These are phyloP conservation scores for Yponomeuta malinellus DNA, from an alignment of 2,888 invertebrate species.

Conservation along the genomic window DNA sequence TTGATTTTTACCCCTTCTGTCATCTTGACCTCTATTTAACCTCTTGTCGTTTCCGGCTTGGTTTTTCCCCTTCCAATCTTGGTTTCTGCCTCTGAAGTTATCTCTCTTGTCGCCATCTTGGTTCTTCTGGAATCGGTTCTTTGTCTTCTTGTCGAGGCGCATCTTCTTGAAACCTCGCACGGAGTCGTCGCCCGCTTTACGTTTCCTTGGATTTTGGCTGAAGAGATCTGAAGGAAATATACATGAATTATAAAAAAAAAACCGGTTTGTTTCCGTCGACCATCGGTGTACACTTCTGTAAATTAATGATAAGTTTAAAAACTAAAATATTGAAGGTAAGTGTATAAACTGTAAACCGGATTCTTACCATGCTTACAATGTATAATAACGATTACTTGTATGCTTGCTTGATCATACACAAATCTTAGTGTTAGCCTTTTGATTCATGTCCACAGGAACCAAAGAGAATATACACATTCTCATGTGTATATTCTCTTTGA, in stretches of 20 bases:
- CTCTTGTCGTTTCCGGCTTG: constrained; percentile 9
- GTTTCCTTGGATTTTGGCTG: constrained; percentile 46
- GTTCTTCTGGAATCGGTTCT: constrained; percentile 43
- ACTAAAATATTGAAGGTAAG: no score
- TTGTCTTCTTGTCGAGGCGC: constrained; percentile 57
- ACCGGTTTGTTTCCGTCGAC: no score
- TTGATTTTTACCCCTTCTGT: constrained; percentile 2
- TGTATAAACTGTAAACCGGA: no score
- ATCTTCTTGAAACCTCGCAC: constrained; percentile 64
- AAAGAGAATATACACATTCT: no score
- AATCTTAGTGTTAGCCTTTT: no score
- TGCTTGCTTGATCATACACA: no score
- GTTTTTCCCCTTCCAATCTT: constrained; percentile 8
- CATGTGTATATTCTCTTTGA: no score
- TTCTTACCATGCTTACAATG: no score
- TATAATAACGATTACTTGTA: no score
- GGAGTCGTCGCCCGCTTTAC: constrained; percentile 49
- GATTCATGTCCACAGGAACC: no score
- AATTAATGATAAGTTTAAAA: no score
- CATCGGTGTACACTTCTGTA: no score
- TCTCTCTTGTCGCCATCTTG: constrained; percentile 22
- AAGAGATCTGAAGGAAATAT: constrained; percentile 50
- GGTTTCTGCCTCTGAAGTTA: constrained; percentile 12
- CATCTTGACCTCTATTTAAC: background rate
- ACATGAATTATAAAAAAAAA: background rate